A percentile compares a stretch with the other conserved stretches of the same genome.
Evolutionary conservation across 2,113 vertebrate species (phyloP).

Genomic region (Zosterops borbonicus): DNA sequence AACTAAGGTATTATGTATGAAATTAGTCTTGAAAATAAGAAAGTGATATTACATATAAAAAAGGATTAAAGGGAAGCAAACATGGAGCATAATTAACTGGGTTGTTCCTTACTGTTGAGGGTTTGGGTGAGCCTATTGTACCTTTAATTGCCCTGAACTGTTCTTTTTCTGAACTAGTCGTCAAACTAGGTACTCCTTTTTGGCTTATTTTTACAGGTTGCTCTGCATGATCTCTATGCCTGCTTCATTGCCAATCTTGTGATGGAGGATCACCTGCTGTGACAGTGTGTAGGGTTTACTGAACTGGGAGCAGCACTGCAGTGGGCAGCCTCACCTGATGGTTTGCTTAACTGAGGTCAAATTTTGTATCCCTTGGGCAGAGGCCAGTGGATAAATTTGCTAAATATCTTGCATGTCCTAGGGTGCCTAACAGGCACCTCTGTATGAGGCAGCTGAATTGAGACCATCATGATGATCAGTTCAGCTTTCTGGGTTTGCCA

Average conservation of each 20-base stretch:
- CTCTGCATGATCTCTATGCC: not conserved
- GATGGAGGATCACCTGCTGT: not conserved
- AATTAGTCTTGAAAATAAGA: slow-evolving; percentile 9
- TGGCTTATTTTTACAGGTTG: not conserved
- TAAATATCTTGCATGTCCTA: not conserved
- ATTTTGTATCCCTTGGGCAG: not conserved
- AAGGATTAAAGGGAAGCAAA: not conserved
- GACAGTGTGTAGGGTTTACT: not conserved
- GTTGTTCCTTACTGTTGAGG: not conserved
- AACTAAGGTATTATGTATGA: slow-evolving; percentile 16
- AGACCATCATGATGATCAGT: not conserved
- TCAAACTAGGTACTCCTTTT: not conserved
- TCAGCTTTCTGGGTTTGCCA: not conserved
- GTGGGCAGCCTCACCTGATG: not conserved
- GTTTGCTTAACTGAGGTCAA: not conserved
- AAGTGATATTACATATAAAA: slow-evolving; percentile 11
- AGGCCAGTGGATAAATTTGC: not conserved
- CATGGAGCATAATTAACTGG: not conserved
- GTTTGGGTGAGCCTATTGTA: not conserved
- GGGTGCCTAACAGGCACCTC: not conserved
- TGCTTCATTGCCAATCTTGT: not conserved
- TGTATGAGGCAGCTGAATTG: not conserved
- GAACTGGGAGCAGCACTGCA: not conserved
- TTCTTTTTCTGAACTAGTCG: not conserved
- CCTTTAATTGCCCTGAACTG: not conserved